Percentiles rank a stretch among this genome's conserved stretches.
Evolutionary conservation across 2,113 vertebrate genomes (phyloP).

Genomic region (Ammodytes marinus): DNA sequence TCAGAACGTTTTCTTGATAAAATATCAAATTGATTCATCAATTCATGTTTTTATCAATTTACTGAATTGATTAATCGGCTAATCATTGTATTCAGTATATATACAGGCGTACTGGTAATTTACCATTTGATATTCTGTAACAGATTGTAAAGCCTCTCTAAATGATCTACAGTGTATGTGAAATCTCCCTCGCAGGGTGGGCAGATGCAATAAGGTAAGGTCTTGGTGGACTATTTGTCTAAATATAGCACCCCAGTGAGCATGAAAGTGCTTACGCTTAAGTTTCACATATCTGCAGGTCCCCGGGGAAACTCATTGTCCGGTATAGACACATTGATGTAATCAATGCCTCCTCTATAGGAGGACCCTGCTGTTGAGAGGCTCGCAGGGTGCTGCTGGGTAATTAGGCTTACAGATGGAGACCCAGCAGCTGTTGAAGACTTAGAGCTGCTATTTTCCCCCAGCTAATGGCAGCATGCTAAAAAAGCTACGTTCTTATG

Average conservation of each 20-base stretch:
- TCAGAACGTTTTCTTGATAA: background rate
- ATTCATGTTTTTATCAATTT: background rate
- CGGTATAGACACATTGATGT: constrained; percentile 59
- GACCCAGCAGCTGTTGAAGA: constrained; percentile 69
- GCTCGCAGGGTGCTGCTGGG: constrained; percentile 64
- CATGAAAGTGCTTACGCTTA: constrained; percentile 46
- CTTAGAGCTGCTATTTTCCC: constrained; percentile 55
- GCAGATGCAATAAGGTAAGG: background rate
- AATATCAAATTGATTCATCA: background rate
- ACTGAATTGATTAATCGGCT: background rate
- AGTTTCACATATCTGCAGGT: constrained; percentile 55
- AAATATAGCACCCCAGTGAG: constrained; percentile 54
- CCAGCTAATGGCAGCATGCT: constrained; percentile 51
- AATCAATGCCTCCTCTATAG: constrained; percentile 71
- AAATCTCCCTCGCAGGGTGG: background rate
- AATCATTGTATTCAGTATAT: background rate
- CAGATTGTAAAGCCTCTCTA: background rate
- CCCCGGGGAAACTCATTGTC: constrained; percentile 41
- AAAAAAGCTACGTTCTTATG: constrained; percentile 35
- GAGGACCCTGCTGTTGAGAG: constrained; percentile 53
- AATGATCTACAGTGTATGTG: background rate
- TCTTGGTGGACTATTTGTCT: constrained; percentile 35
- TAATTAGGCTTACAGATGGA: constrained; percentile 75
- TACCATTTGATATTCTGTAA: background rate
- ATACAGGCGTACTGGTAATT: background rate